Percentiles rank a stretch among this genome's conserved stretches.
These are phyloP conservation scores for Ceratosolen solmsi DNA, from an alignment of 1,140 invertebrate genomes.

Conservation along the genomic window DNA sequence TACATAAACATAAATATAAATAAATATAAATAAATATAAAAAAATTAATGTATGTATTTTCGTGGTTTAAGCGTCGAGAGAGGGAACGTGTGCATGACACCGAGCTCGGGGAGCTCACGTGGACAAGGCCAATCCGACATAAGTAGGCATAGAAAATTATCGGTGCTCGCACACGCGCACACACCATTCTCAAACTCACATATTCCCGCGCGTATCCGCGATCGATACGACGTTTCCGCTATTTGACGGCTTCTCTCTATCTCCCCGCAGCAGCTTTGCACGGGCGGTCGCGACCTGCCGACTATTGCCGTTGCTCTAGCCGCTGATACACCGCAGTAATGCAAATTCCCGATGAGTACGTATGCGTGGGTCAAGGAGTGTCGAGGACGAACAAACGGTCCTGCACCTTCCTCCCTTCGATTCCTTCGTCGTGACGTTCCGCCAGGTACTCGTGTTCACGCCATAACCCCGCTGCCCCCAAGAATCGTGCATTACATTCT, in stretches of 20 bases:
- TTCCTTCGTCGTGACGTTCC: background rate
- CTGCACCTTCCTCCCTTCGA: background rate
- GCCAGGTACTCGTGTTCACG: background rate
- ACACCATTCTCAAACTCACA: background rate
- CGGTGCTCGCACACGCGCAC: background rate
- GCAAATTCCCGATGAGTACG: constrained; percentile 18
- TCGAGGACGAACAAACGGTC: constrained; percentile 14
- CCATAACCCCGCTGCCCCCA: background rate
- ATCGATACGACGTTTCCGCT: constrained; percentile 35
- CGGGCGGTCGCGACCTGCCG: background rate
- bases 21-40: too few relatives aligned
- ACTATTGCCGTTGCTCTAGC: background rate
- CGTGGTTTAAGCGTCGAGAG: too few relatives aligned
- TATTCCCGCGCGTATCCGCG: background rate
- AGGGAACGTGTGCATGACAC: too few relatives aligned
- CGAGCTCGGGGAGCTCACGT: too few relatives aligned
- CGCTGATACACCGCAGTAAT: background rate
- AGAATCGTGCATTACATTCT: background rate
- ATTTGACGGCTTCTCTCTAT: background rate
- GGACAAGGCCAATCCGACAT: too few relatives aligned
- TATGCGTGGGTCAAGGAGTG: constrained; percentile 16
- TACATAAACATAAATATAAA: too few relatives aligned
- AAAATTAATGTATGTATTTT: too few relatives aligned
- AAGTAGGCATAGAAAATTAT: too few relatives aligned
- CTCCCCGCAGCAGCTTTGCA: background rate